phyloP scores from a whole-genome alignment of 2,888 invertebrate species.

The Anodontia alba region DNA sequence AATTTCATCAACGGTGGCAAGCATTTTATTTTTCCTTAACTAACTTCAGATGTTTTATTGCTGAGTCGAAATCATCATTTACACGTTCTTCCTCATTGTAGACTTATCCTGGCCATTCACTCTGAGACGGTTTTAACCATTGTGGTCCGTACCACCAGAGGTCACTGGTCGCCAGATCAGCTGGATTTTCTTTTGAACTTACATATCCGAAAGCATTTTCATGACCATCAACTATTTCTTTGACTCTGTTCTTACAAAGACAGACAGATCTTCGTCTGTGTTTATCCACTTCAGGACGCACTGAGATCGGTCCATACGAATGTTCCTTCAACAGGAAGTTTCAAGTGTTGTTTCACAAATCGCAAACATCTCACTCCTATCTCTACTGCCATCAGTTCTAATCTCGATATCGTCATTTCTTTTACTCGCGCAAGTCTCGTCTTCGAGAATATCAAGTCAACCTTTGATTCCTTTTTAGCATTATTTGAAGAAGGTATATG shows the following conservation, averaged over 20 bases:
- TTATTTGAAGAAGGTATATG: background rate
- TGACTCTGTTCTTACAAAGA: slow-evolving; percentile 12
- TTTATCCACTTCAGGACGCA: slow-evolving; percentile 7
- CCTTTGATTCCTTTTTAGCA: background rate
- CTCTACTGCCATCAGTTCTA: slow-evolving; percentile 26
- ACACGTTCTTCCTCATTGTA: background rate
- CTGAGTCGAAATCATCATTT: background rate
- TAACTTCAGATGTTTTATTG: background rate
- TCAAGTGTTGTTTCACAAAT: background rate
- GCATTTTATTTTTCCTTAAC: background rate
- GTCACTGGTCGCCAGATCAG: slow-evolving; percentile 13
- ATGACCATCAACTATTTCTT: background rate
- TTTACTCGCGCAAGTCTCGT: slow-evolving; percentile 29
- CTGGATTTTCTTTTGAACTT: slow-evolving; percentile 7
- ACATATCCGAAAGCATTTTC: slow-evolving; percentile 9
- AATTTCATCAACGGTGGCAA: background rate
- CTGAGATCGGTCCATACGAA: slow-evolving; percentile 1
- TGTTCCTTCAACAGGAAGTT: background rate
- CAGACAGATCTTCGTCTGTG: slow-evolving; percentile 1
- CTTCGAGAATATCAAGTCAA: slow-evolving; percentile 37
- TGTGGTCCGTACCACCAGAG: slow-evolving; percentile 25
- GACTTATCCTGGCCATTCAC: slow-evolving; percentile 4
- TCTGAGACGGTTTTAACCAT: background rate
- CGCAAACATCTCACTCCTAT: background rate
- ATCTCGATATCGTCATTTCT: slow-evolving; percentile 27